Base-by-base conservation (phyloP, 1,140 invertebrate genomes). In the Acyrthosiphon pisum region DNA sequence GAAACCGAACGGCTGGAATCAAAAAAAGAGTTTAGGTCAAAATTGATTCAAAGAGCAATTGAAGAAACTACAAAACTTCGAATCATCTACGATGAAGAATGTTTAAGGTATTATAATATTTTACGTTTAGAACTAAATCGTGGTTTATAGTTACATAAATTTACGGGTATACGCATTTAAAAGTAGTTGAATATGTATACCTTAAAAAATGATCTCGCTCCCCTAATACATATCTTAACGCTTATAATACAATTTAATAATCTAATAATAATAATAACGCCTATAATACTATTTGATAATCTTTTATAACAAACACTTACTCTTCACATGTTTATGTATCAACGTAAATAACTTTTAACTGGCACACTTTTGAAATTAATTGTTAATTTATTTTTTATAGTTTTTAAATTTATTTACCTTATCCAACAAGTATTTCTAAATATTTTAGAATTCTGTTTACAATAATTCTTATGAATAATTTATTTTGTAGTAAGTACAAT, bases 21-120 rank as follows among this genome's bases (percentile, higher is more conserved):
- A 68, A 68, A 68, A 68, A 68, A 68, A 68, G 23, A 30, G 30
- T 68, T 68, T 68, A 68, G 60, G 30, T 30, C 60, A 30, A 68
- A 26, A 68, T 30, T 68, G 60, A 68, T 68, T 68, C 60, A 84
- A 84, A 84, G 35, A 84, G 83, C 83, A 30, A 14, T 37, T 22
- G 35, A 22, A 22, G 83, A 84, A 84, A 37, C 83, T n/a, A 84
- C 35, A 22, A 44, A 37, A 35, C 83, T 84, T 41, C 26, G 35
- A 44, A 44, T 84, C 41, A 84, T 84, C 35, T 84, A 84, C n/a
- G 83, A 84, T 84, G 35, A 84, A 84, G 83, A 84, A 84, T 68
- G 60, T 68, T 30, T 68, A 68, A 68, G 60, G 60, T 68, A 68
- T 68, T 68, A 68, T 68, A 68, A 68, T 68, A 68, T 68, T 68